A percentile compares a stretch with the other conserved stretches of the same genome.
These are phyloP conservation scores for Xiphophorus birchmanni DNA, from an alignment of 2,797 vertebrate species.

Conservation along the genomic window DNA sequence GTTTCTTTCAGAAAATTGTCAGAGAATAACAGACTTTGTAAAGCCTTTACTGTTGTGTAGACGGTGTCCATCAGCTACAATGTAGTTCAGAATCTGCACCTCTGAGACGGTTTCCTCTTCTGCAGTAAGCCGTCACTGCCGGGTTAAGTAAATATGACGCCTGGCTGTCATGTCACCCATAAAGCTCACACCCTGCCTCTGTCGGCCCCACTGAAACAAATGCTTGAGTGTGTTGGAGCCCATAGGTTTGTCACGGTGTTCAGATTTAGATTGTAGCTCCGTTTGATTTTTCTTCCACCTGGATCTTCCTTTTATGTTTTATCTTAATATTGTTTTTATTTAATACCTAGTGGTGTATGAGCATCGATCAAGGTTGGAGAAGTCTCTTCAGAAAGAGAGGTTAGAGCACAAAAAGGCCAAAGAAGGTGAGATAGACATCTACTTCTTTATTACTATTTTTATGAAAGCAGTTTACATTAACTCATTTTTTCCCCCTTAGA, in stretches of 20 bases:
- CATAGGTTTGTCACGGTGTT: not conserved
- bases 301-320: not conserved
- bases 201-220: not conserved
- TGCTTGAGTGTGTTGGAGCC: not conserved
- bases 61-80: not conserved
- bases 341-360: constrained; percentile 92
- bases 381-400: constrained; percentile 97
- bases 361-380: constrained; percentile 96
- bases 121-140: not conserved
- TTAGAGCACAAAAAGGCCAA: constrained; percentile 98
- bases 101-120: constrained; percentile 17
- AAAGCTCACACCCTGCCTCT: not conserved
- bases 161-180: constrained; percentile 12
- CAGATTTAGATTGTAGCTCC: constrained; percentile 15
- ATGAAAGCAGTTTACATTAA: not conserved
- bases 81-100: not conserved
- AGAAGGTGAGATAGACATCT: constrained; percentile 85
- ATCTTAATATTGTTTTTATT: not conserved
- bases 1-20: not conserved
- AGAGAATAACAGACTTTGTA: not conserved
- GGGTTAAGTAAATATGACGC: constrained; percentile 34
- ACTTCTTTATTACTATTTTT: not conserved
- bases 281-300: constrained; percentile 16
- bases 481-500: constrained; percentile 78
- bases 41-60: too few species aligned